Evolutionary conservation across 1,140 invertebrate species (phyloP).

Genomic region (Drosophila auraria): DNA sequence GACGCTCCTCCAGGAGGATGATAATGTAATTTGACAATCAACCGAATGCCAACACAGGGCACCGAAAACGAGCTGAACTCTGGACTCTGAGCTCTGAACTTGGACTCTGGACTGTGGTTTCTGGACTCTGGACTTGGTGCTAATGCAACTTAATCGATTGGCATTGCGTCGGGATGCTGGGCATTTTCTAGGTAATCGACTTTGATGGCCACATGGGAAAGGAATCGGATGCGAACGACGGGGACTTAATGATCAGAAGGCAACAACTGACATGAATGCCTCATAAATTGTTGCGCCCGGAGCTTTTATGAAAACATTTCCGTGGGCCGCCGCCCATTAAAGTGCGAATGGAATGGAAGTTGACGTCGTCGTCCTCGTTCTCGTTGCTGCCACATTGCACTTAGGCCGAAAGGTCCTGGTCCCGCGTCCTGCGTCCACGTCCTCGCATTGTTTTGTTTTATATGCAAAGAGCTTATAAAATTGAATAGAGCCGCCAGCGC

Average conservation of each 20-base stretch:
- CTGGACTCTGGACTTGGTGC: not conserved
- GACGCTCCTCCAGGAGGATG: conserved; percentile 61
- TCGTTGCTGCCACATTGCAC: conserved; percentile 37
- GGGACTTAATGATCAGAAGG: conserved; percentile 47
- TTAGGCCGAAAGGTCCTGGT: conserved; percentile 45
- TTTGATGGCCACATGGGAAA: conserved; percentile 62
- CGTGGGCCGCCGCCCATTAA: conserved; percentile 40
- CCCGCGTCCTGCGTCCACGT: not conserved
- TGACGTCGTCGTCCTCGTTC: conserved; percentile 2
- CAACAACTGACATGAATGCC: conserved; percentile 57
- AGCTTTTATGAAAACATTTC: conserved; percentile 72
- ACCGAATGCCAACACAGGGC: conserved; percentile 46
- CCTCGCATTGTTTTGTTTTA: conserved; percentile 59
- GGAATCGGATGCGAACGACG: conserved; percentile 31
- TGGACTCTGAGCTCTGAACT: not conserved
- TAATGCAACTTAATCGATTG: conserved; percentile 77
- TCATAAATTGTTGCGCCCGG: conserved; percentile 62
- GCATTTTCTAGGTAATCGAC: conserved; percentile 79
- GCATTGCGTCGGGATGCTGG: conserved; percentile 59
- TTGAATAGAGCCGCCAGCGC: conserved; percentile 59
- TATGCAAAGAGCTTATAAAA: conserved; percentile 71
- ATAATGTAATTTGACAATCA: conserved; percentile 82
- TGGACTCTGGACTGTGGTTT: not conserved
- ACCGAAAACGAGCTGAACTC: conserved; percentile 40
- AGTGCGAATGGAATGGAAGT: conserved; percentile 48